A percentile compares a stretch with the other conserved stretches of the same genome.
Evolutionary conservation across 2,888 invertebrate species (phyloP).

Genomic region (Zelleria hepariella): DNA sequence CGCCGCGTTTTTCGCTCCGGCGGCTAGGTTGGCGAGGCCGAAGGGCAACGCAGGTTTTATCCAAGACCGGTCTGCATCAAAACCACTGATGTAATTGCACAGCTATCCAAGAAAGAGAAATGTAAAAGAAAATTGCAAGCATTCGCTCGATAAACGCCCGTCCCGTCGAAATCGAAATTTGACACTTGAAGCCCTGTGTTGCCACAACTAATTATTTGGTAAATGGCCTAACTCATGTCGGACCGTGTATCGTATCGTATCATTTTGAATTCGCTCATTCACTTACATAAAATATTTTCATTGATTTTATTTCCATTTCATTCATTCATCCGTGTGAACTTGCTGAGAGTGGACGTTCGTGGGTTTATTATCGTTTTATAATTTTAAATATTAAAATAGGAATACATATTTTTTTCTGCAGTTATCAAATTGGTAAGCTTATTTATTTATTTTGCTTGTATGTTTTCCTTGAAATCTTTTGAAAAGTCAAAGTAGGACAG

Average conservation of each 20-base stretch:
- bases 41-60: not conserved
- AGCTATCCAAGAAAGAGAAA: slow-evolving; percentile 13
- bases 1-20: not conserved
- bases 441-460: not conserved
- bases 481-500: not conserved
- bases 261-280: not conserved
- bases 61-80: not conserved
- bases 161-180: not conserved
- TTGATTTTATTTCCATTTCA: not conserved
- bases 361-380: not conserved
- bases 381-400: not conserved
- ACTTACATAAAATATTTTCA: not conserved
- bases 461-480: not conserved
- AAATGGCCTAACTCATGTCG: not conserved
- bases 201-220: not conserved
- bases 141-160: slow-evolving; percentile 3
- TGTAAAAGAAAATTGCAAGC: slow-evolving; percentile 12
- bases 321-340: not conserved
- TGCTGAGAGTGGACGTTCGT: not conserved
- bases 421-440: not conserved
- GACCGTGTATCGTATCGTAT: not conserved
- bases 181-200: slow-evolving; percentile 1
- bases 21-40: not conserved
- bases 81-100: not conserved
- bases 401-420: not conserved